Evolutionary conservation across 2,797 vertebrate genomes (phyloP).

Genomic region (Rhincodon typus): DNA sequence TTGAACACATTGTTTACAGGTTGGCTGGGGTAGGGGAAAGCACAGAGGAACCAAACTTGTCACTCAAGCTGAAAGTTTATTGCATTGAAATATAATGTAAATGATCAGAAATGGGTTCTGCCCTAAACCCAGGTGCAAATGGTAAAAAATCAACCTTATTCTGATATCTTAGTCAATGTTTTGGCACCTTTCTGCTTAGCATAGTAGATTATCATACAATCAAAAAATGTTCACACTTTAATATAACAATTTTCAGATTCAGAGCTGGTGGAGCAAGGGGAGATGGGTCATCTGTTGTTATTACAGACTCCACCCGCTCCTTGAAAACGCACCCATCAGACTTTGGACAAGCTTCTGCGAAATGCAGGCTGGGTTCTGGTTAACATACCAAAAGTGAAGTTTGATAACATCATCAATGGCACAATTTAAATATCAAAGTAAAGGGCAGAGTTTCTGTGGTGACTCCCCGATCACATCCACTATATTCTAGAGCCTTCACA

Average conservation of each 20-base stretch:
- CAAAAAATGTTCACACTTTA: neutral
- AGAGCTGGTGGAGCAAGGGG: neutral
- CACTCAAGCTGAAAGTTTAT: neutral
- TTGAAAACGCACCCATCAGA: neutral
- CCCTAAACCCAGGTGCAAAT: neutral
- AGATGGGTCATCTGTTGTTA: too few relatives aligned
- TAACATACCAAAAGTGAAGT: neutral
- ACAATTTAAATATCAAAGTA: neutral
- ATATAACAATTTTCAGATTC: neutral
- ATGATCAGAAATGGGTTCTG: neutral
- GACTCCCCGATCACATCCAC: neutral
- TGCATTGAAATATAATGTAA: neutral
- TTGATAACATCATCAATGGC: neutral
- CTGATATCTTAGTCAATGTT: neutral
- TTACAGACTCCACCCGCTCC: neutral
- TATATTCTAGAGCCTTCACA: neutral
- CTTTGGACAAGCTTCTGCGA: neutral
- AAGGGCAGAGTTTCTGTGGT: neutral
- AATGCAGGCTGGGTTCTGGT: neutral
- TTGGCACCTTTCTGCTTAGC: neutral
- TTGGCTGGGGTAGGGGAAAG: neutral
- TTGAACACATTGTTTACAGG: neutral
- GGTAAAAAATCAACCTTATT: neutral
- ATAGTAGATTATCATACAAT: neutral
- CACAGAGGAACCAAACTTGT: neutral